These are phyloP conservation scores for Zootermopsis nevadensis DNA, from an alignment of 2,888 invertebrate genomes.

Conservation along the genomic window DNA sequence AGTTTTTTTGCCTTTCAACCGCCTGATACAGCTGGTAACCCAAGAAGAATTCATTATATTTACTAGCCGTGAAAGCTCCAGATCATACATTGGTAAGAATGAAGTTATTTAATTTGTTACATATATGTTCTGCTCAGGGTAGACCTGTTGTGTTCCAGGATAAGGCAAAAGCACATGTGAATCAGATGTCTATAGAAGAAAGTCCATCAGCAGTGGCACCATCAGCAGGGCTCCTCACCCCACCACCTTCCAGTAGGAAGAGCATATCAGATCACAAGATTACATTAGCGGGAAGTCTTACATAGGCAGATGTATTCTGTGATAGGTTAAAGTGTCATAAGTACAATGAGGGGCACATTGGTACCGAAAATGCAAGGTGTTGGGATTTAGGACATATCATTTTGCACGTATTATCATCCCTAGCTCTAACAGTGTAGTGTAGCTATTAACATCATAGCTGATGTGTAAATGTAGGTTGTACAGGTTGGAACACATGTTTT, in stretches of 20 bases:
- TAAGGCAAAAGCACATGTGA: conserved; percentile 20
- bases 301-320: not conserved
- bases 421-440: not conserved
- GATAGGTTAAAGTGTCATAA: not conserved
- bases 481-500: too few relatives aligned
- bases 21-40: too few relatives aligned
- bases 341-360: not conserved
- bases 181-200: conserved; percentile 14
- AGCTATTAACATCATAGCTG: conserved; percentile 31
- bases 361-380: conserved; percentile 9
- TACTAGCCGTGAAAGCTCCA: too few relatives aligned
- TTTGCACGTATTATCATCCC: not conserved
- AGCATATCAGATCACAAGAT: conserved; percentile 38
- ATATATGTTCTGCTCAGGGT: too few relatives aligned
- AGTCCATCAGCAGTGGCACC: conserved; percentile 33
- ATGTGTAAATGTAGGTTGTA: not conserved
- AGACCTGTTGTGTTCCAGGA: not conserved
- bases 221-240: conserved; percentile 51
- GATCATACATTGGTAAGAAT: too few relatives aligned
- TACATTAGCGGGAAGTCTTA: conserved; percentile 17
- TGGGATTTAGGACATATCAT: conserved; percentile 10
- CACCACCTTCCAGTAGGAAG: conserved; percentile 51
- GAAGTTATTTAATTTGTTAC: too few relatives aligned
- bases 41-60: too few relatives aligned
- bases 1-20: too few relatives aligned